Evolutionary conservation across 2,797 vertebrate species (phyloP).

Genomic region (Thripadectes ignobilis): DNA sequence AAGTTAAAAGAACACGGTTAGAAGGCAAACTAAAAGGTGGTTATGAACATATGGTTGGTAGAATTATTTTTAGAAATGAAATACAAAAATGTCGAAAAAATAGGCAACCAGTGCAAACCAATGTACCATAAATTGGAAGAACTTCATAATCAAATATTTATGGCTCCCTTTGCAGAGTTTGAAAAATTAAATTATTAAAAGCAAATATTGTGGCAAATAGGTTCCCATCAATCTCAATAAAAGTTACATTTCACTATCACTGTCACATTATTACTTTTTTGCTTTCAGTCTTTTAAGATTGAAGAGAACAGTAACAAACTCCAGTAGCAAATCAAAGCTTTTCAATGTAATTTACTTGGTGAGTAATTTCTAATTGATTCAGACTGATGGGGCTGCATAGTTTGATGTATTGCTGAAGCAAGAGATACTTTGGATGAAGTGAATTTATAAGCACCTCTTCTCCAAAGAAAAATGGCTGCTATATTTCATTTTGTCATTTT

Average conservation of each 20-base stretch:
- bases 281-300: slow-evolving; percentile 74
- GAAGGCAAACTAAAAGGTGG: slow-evolving; percentile 33
- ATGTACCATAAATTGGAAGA: slow-evolving; percentile 64
- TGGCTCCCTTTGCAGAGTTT: slow-evolving; percentile 69
- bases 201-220: slow-evolving; percentile 83
- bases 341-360: slow-evolving; percentile 82
- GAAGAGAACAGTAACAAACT: slow-evolving; percentile 71
- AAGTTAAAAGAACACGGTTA: slow-evolving; percentile 38
- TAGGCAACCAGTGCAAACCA: slow-evolving; percentile 47
- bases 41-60: slow-evolving; percentile 6
- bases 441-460: slow-evolving; percentile 79
- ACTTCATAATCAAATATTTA: slow-evolving; percentile 80
- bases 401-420: slow-evolving; percentile 78
- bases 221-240: slow-evolving; percentile 79
- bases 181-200: slow-evolving; percentile 86
- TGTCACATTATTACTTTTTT: slow-evolving; percentile 73
- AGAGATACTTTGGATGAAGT: slow-evolving; percentile 73
- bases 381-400: slow-evolving; percentile 76
- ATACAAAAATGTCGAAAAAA: slow-evolving; percentile 28
- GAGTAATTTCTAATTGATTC: slow-evolving; percentile 87
- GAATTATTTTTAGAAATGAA: slow-evolving; percentile 54
- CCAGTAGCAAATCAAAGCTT: slow-evolving; percentile 75
- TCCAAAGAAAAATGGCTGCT: slow-evolving; percentile 78
- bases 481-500: slow-evolving; percentile 83
- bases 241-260: slow-evolving; percentile 74